Evolutionary conservation across 2,113 vertebrate genomes (phyloP).

Genomic region (Silurus asotus): DNA sequence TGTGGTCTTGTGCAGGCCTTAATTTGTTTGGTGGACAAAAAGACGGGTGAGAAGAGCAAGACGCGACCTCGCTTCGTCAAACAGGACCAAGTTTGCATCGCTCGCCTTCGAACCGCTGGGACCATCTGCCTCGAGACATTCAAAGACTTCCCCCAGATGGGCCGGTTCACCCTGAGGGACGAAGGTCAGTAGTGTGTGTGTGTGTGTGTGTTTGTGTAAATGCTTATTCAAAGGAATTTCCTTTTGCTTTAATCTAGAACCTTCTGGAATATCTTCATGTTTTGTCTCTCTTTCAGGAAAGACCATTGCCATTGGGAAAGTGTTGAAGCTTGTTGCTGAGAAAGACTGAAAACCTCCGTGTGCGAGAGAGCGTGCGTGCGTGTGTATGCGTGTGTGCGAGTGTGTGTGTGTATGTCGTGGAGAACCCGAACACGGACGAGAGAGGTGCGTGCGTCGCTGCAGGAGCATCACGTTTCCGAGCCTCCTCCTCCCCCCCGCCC

Average conservation of each 20-base stretch:
- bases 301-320: constrained; percentile 92
- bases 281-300: constrained; percentile 73
- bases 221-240: not conserved
- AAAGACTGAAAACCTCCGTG: constrained; percentile 83
- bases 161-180: constrained; percentile 87
- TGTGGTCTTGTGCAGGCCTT: constrained; percentile 75
- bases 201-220: not conserved
- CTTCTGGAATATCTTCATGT: not conserved
- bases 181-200: constrained; percentile 75
- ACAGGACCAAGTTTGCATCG: constrained; percentile 90
- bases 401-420: constrained; percentile 75
- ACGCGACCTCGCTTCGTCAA: constrained; percentile 89
- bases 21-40: constrained; percentile 93
- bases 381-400: constrained; percentile 73
- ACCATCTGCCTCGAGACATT: constrained; percentile 93
- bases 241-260: not conserved
- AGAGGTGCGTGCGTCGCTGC: constrained; percentile 76
- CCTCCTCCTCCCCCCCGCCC: constrained; percentile 81
- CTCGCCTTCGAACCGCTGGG: constrained; percentile 84
- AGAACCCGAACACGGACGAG: constrained; percentile 74
- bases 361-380: constrained; percentile 69
- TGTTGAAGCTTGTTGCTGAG: constrained; percentile 90
- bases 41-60: constrained; percentile 89
- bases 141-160: constrained; percentile 94
- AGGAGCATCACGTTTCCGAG: constrained; percentile 78